These are phyloP conservation scores for Rhincodon typus DNA, from an alignment of 2,797 vertebrate genomes.

Conservation along the genomic window DNA sequence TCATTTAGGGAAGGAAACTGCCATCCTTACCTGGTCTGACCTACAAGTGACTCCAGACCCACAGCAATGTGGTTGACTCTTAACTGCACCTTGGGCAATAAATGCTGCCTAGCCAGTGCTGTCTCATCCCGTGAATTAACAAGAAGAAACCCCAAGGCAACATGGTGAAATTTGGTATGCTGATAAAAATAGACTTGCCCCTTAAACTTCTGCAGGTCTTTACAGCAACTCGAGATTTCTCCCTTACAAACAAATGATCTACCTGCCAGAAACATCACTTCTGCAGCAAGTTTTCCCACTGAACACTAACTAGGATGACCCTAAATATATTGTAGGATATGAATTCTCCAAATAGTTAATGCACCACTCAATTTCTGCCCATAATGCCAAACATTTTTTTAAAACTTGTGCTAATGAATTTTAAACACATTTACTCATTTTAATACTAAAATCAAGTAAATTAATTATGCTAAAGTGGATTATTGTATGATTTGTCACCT, in stretches of 20 bases:
- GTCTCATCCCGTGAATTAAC: too few species aligned
- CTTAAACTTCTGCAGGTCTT: neutral
- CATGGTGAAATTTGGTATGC: neutral
- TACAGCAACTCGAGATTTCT: neutral
- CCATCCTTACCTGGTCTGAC: too few species aligned
- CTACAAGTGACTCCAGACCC: too few species aligned
- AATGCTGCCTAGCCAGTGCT: too few species aligned
- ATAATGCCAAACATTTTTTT: neutral
- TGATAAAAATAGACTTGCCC: neutral
- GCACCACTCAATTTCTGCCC: neutral
- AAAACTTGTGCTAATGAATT: neutral
- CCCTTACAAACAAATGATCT: neutral
- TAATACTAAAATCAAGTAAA: neutral
- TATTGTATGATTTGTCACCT: constrained; percentile 16
- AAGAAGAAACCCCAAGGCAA: too few species aligned
- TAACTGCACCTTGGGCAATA: too few species aligned
- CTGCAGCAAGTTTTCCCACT: neutral
- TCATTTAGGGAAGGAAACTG: too few species aligned
- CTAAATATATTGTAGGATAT: neutral
- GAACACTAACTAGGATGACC: neutral
- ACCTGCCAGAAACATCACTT: too few species aligned
- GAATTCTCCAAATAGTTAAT: neutral
- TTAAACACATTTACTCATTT: neutral
- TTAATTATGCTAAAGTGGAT: too few species aligned
- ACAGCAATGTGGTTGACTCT: too few species aligned